A percentile compares a stretch with the other conserved stretches of the same genome.
Conservation (phyloP, 2,113 vertebrate species). For the Gymnocephalus cernua region DNA sequence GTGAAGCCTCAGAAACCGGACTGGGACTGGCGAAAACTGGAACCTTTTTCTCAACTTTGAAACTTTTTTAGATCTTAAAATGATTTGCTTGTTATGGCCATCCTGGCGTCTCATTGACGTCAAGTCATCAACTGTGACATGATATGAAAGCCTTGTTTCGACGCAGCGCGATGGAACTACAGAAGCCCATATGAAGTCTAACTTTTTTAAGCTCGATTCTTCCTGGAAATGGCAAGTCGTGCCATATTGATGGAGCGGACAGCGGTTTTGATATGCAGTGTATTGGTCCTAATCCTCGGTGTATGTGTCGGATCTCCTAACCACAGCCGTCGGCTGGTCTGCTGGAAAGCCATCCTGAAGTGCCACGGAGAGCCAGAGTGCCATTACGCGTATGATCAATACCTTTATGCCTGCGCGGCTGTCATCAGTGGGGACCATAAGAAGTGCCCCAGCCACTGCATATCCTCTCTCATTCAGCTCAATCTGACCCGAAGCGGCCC, state of each 20-base stretch:
- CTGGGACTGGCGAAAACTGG: neutral
- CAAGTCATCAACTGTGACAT: constrained; percentile 12
- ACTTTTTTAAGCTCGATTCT: constrained; percentile 55
- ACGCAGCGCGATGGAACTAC: constrained; percentile 70
- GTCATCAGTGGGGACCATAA: constrained; percentile 85
- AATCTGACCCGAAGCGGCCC: constrained; percentile 91
- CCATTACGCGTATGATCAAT: constrained; percentile 91
- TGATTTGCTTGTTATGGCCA: constrained; percentile 7
- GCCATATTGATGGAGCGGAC: constrained; percentile 64
- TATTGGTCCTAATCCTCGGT: constrained; percentile 50
- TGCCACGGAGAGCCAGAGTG: constrained; percentile 91
- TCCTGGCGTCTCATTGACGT: neutral
- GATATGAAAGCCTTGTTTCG: constrained; percentile 43
- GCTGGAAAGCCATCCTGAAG: constrained; percentile 93
- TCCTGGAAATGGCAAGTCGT: constrained; percentile 69
- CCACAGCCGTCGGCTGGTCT: constrained; percentile 88
- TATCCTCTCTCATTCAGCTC: constrained; percentile 93
- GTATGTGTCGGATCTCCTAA: constrained; percentile 80
- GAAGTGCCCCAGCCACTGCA: constrained; percentile 95
- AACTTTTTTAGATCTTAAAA: neutral
- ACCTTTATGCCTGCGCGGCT: constrained; percentile 88
- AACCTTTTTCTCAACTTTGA: neutral
- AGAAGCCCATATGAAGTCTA: constrained; percentile 81
- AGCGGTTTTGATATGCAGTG: constrained; percentile 42
- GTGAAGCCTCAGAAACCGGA: neutral